A percentile compares a stretch with the other conserved stretches of the same genome.
Evolutionary conservation across 2,113 vertebrate genomes (phyloP).

Genomic region (Sciurus niger): DNA sequence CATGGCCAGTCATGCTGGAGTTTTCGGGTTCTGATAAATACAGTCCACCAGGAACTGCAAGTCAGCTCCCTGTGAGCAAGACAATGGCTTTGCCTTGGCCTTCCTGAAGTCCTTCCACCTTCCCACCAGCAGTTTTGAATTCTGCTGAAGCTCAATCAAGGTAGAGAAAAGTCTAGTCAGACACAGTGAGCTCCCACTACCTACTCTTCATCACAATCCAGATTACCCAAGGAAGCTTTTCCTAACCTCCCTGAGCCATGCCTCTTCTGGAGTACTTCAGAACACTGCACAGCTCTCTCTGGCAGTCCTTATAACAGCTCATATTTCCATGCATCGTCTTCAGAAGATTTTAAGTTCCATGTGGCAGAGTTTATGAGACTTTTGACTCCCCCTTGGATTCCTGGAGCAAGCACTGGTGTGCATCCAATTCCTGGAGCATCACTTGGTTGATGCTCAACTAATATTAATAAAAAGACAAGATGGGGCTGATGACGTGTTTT

Average conservation of each 20-base stretch:
- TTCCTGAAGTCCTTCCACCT: slow-evolving; percentile 97
- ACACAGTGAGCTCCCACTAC: background rate
- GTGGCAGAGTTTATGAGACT: background rate
- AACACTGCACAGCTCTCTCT: background rate
- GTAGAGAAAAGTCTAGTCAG: too few species aligned
- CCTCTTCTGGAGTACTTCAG: background rate
- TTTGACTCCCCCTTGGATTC: background rate
- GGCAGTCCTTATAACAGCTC: background rate
- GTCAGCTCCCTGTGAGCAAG: slow-evolving; percentile 96
- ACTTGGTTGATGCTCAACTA: background rate
- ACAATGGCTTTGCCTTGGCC: slow-evolving; percentile 97
- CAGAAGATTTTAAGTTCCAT: background rate
- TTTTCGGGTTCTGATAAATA: too few species aligned
- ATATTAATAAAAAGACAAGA: background rate
- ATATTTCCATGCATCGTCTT: background rate
- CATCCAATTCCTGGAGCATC: background rate
- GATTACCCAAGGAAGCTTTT: too few species aligned
- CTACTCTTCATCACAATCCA: background rate
- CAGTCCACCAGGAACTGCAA: slow-evolving; percentile 91
- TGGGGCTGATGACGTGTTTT: too few species aligned
- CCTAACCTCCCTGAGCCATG: too few species aligned
- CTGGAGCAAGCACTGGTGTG: background rate
- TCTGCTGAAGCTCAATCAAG: background rate
- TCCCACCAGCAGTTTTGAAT: slow-evolving; percentile 92
- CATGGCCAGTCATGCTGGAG: too few species aligned